Evolutionary conservation across 2,113 vertebrate species (phyloP), one percentile per base, ranked within the genome.

Genomic region (Desmodus rotundus): DNA sequence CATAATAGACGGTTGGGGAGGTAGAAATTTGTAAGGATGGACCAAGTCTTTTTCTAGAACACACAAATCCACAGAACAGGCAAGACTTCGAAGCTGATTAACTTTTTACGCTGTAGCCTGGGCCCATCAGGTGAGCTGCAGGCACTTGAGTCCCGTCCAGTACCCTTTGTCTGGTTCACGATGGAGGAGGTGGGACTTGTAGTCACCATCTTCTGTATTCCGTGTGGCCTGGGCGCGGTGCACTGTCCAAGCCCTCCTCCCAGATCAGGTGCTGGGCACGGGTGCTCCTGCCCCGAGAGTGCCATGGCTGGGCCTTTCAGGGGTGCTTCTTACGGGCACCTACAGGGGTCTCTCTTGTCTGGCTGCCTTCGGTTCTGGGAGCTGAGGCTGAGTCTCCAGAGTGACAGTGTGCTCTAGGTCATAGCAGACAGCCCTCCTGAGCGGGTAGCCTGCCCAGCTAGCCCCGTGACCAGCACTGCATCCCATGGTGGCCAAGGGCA

Each of bases 381-480:
- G 6, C 33, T 45, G 47, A 47, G 31, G n/a, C n/a, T 15, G 85
- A 74, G 68, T 36, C 20, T 92, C 61, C 43, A 24, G 63, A 61
- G n/a, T 14, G 54, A 31, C 31, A 1, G 3, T 2, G 4, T n/a
- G 41, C 61, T 67, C 31, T 56, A 1, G 92, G 33, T 9, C n/a
- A 4, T 1, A 24, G 54, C 28, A 76, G 47, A 41, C 4, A 2
- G 24, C 14, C 4, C 12, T 77, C 31, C 22, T 14, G 2, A 26
- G n/a, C n/a, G 50, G 24, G 22, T 2, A 5, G 45, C 52, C 43
- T 7, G 81, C 38, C 54, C 70, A 73, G 43, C 31, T 31, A 16
- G 20, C 19, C 16, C 50, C 0, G 0, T 0, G 15, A 17, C 61
- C 45, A 61, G 43, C 2, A 1, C 12, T 2, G 10, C 0, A 4